Percentiles rank a stretch among this genome's conserved stretches.
Evolutionary conservation across 64 coral and sea anemone species (phyloP).

Genomic region (Hydrozoanthus tunicans): DNA sequence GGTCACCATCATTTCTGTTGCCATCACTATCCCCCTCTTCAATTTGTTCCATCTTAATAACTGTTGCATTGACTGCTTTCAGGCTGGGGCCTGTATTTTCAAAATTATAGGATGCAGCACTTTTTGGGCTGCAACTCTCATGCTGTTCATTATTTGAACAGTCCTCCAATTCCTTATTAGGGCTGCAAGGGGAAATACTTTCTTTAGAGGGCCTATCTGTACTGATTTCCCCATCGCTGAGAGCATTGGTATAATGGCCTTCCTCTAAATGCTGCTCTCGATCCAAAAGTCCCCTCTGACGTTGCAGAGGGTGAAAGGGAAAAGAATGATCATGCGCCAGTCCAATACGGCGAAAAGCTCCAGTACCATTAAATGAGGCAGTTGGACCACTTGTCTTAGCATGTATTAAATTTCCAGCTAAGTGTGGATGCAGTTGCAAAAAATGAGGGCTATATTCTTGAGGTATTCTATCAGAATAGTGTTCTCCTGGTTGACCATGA

Average conservation of each 20-base stretch:
- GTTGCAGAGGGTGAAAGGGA: constrained; percentile 87
- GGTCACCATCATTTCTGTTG: constrained; percentile 28
- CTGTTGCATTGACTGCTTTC: constrained; percentile 33
- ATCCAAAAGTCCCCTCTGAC: constrained; percentile 77
- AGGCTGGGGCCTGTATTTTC: constrained; percentile 27
- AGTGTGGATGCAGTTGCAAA: constrained; percentile 83
- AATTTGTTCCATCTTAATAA: constrained; percentile 72
- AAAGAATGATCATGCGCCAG: constrained; percentile 81
- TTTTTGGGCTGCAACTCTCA: constrained; percentile 72
- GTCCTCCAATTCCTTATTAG: constrained; percentile 53
- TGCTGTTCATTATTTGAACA: constrained; percentile 41
- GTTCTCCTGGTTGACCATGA: constrained; percentile 69
- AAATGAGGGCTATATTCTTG: constrained; percentile 84
- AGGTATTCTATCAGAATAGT: constrained; percentile 80
- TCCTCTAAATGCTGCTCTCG: constrained; percentile 80
- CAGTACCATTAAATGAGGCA: constrained; percentile 81
- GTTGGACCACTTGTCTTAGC: constrained; percentile 74
- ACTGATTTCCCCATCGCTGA: constrained; percentile 62
- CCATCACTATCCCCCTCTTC: constrained; percentile 61
- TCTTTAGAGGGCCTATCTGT: constrained; percentile 67
- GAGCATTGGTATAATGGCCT: constrained; percentile 55
- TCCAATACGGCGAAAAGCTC: constrained; percentile 82
- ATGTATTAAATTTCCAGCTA: constrained; percentile 77
- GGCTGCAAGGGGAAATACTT: constrained; percentile 60
- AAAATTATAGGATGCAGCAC: constrained; percentile 38